Base-by-base conservation (phyloP, 2,113 vertebrate genomes). In the Corythoichthys haematopterus region DNA sequence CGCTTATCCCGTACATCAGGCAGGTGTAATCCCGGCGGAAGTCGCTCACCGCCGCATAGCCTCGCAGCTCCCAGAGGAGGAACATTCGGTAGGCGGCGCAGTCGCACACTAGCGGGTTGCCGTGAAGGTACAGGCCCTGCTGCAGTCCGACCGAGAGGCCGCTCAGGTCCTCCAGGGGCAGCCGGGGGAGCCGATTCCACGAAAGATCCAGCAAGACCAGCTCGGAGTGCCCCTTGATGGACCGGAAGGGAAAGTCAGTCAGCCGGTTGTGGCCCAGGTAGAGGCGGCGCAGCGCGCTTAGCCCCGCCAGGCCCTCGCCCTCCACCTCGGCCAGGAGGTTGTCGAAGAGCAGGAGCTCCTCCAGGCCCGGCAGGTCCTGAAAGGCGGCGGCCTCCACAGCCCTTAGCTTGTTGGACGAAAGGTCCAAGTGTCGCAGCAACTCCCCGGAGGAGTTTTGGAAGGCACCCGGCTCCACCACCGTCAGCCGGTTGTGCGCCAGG, bases 191-290 rank as follows among this genome's bases (percentile, higher is more conserved):
- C 35, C 87, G 91, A 80, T 98, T 99, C 56, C 93, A 93, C 64
- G 96, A 98, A 76, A 99, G 89, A 85, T 99, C 97, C 82, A 99
- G 85, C 1, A 93, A 91, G 66, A 80, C 88, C 38, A 99, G 89
- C 66, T 90, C 82, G 35, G 93, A 82, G 78, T 91, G 91, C 53
- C 90, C 84, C 33, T 92, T 93, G 77, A 98, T 88, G 0, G 90
- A 88, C 14, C 80, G 84, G 84, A 98, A 95, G 11, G 96, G 95
- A 79, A 99, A 98, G 72, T 93, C 85, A 0, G 92, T 94, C 67
- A 99, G 91, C 20, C 87, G 91, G 88, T 99, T 99, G 81, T 95
- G 95, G 79, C 97, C 97, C 64, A 99, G 74, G 88, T 99, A 98
- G 79, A 93, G 92, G 76, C 94, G 96, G 3, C 84, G 87, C 64